Evolutionary conservation across 2,797 vertebrate species (phyloP), one percentile per base, ranked within the genome.

Genomic region (Acrossocheilus fasciatus): DNA sequence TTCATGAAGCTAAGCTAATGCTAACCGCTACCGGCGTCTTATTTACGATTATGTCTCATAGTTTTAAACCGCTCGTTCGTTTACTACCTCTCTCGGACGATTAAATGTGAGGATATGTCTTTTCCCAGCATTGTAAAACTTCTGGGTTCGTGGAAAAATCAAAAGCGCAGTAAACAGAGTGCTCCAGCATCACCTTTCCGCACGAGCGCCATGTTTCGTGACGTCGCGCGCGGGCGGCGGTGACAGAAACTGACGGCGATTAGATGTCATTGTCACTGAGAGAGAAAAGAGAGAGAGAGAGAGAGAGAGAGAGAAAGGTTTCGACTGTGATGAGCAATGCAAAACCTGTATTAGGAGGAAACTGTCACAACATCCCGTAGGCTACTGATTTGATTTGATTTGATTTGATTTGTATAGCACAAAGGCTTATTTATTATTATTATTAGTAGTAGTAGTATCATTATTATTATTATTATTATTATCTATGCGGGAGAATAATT

Each of bases 151-250:
- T 6, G 14, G n/a, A n/a, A 75, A 85, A 86, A 92, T 86, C 52
- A 90, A 73, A 62, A 84, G 87, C 88, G 89, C 76, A 89, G 84
- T 85, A 72, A 84, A 85, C 90, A 91, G 90, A 62, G 66, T 18
- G 93, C 87, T 92, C 91, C 93, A 87, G 90, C 93, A 93, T 92
- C 92, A 87, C 88, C 91, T 91, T 88, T 93, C 89, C 86, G 88
- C 91, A 91, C 86, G 79, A 93, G 92, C 95, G 96, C 95, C 95
- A 96, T 96, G 92, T 96, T 96, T 90, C 89, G 89, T 92, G 89
- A 95, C 93, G 89, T 74, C 81, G 36, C 77, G 23, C 47, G 23
- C 66, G 34, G 75, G 47, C 50, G 75, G 26, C 30, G 39, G 52
- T 62, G 68, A 73, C 47, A 59, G 23, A 26, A 62, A 41, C 47